These are phyloP conservation scores for Helicoverpa assulta DNA, from an alignment of 2,888 invertebrate genomes.

Conservation along the genomic window DNA sequence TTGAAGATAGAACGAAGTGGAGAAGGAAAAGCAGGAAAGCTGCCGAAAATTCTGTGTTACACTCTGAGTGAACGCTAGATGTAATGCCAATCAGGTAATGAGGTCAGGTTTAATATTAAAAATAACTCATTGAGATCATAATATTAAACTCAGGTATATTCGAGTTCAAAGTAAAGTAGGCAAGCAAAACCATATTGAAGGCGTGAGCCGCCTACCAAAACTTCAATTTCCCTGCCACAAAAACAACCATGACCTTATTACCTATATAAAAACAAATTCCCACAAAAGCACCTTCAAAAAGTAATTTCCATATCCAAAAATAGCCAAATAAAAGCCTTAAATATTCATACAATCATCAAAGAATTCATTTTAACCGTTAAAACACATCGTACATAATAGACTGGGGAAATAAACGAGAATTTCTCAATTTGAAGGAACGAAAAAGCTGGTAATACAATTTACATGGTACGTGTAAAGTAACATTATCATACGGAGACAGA, in stretches of 20 bases:
- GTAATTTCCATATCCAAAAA: background rate
- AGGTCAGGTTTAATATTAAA: no score
- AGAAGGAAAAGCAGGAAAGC: no score
- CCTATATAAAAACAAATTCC: background rate
- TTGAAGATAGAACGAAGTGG: no score
- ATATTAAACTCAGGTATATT: background rate
- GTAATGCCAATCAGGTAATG: no score
- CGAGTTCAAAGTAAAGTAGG: background rate
- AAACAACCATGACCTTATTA: background rate
- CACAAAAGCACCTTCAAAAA: background rate
- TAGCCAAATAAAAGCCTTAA: background rate
- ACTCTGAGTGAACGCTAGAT: no score
- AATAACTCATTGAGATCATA: no score
- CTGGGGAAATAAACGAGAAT: constrained; percentile 32
- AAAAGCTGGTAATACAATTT: constrained; percentile 56
- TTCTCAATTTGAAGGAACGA: constrained; percentile 48
- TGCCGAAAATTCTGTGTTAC: no score
- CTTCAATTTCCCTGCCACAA: background rate
- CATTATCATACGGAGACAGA: constrained; percentile 54
- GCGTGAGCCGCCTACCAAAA: background rate
- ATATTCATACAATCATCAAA: constrained; percentile 31
- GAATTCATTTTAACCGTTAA: constrained; percentile 23
- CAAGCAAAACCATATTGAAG: no score
- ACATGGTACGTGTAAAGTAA: constrained; percentile 36
- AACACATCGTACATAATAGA: constrained; percentile 33